Conservation (phyloP, 2,888 invertebrate species). For the Azorinus chamasolen region DNA sequence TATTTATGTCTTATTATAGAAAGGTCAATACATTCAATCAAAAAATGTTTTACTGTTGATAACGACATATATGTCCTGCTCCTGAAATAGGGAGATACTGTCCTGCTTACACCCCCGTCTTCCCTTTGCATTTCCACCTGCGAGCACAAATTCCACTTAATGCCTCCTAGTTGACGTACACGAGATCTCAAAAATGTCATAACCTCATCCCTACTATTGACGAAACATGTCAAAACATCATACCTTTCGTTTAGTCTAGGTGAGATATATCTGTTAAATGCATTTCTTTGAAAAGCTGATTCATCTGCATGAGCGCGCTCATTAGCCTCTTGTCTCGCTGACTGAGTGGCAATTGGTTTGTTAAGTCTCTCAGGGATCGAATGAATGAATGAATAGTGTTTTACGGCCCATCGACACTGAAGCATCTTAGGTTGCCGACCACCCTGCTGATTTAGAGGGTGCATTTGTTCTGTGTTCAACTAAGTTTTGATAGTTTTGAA, state of each 20-base stretch:
- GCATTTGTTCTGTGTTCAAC: conserved; percentile 2
- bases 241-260: conserved; percentile 24
- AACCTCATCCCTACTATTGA: conserved; percentile 13
- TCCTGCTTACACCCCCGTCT: conserved; percentile 6
- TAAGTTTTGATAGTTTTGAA: conserved; percentile 1
- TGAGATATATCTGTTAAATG: conserved; percentile 16
- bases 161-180: conserved; percentile 8
- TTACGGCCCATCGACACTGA: neutral
- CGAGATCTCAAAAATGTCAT: conserved; percentile 9
- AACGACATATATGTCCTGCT: conserved; percentile 37
- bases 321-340: neutral
- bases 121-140: conserved; percentile 45
- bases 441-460: conserved; percentile 8
- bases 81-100: conserved; percentile 42
- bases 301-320: conserved; percentile 7
- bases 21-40: no score
- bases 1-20: no score
- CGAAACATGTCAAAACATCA: conserved; percentile 42
- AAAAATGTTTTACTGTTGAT: no score
- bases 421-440: neutral
- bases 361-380: no score
- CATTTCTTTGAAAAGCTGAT: conserved; percentile 10
- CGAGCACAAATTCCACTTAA: conserved; percentile 39
- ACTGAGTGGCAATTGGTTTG: no score
- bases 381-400: no score